phyloP scores from a whole-genome alignment of 2,797 vertebrate species.

The Gorsachius magnificus region DNA sequence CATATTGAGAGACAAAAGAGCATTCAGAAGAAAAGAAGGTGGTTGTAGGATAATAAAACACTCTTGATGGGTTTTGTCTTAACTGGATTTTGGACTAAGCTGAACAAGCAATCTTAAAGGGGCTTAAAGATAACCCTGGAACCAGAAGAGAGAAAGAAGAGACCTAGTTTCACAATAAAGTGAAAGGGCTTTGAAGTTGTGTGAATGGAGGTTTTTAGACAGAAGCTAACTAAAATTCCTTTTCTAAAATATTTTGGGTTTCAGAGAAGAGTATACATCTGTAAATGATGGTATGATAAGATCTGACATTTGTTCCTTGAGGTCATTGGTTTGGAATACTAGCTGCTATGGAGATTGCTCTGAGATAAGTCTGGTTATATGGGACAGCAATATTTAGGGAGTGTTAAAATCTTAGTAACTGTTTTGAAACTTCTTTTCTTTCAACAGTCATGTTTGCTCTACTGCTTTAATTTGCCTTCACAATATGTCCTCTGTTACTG shows the following conservation, averaged over 20 bases:
- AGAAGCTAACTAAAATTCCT: not conserved
- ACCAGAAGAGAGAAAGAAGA: slow-evolving; percentile 21
- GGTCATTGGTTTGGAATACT: not conserved
- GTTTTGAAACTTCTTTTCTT: not conserved
- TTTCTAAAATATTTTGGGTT: not conserved
- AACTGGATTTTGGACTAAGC: slow-evolving; percentile 88
- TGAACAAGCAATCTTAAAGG: slow-evolving; percentile 83
- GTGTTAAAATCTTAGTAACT: not conserved
- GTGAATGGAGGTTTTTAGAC: not conserved
- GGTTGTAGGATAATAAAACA: slow-evolving; percentile 75
- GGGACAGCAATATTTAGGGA: not conserved
- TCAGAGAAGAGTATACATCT: not conserved
- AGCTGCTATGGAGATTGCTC: not conserved
- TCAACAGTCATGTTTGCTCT: not conserved
- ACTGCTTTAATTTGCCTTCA: not conserved
- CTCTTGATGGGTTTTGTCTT: slow-evolving; percentile 90
- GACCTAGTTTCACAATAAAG: not conserved
- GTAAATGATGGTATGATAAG: not conserved
- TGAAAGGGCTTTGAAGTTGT: slow-evolving; percentile 6
- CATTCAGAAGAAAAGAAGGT: slow-evolving; percentile 84
- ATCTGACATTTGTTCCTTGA: not conserved
- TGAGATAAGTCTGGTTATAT: not conserved
- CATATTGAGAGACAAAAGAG: slow-evolving; percentile 35
- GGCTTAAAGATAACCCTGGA: slow-evolving; percentile 89
- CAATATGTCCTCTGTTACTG: not conserved